Evolutionary conservation across 2,888 invertebrate genomes (phyloP), one percentile per base, ranked within the genome.

Genomic region (Synanthedon tipuliformis): DNA sequence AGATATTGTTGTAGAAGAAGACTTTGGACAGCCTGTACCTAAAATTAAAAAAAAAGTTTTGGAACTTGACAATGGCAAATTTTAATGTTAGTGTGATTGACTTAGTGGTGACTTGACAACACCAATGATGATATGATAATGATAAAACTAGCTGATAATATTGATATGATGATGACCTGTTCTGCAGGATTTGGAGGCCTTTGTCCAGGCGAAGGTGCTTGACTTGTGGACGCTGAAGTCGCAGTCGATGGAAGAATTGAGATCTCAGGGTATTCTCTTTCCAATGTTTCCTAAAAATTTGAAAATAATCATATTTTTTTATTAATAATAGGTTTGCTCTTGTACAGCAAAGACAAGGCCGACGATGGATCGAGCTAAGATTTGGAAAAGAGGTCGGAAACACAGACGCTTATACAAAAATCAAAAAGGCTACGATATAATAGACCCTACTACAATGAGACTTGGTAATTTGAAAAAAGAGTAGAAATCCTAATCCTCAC

Each of bases 201-300:
- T 53, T 85, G 87, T 50, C 75, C 77, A 0, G 87, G 86, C 4
- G 87, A 85, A 0, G 84, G 83, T 0, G 74, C 71, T 59, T 84
- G 87, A 53, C 76, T 75, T 11, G 75, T 78, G 0, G 84, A 75
- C 2, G 81, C 70, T 4, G 85, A 80, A 0, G 88, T 79, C 0
- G 88, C 88, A n/a, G 88, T 88, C 2, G 88, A 88, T 0, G 88
- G 88, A 48, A 88, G 68, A 59, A 88, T 88, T 15, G 88, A 88
- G 56, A 88, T 88, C 61, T 88, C 88, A 45, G 88, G 88, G 65
- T 88, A 88, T 65, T 88, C 88, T 60, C 88, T 70, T 65, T 88
- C 88, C 61, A 88, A 73, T 15, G 88, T 88, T 74, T 88, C 88
- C 88, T 88, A 72, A 5, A 23, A 23, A 23, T 5, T 60, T 49